These are phyloP conservation scores for Amphimedon queenslandica DNA, from an alignment of 37 sponge, comb jelly and placozoan species.

Conservation along the genomic window DNA sequence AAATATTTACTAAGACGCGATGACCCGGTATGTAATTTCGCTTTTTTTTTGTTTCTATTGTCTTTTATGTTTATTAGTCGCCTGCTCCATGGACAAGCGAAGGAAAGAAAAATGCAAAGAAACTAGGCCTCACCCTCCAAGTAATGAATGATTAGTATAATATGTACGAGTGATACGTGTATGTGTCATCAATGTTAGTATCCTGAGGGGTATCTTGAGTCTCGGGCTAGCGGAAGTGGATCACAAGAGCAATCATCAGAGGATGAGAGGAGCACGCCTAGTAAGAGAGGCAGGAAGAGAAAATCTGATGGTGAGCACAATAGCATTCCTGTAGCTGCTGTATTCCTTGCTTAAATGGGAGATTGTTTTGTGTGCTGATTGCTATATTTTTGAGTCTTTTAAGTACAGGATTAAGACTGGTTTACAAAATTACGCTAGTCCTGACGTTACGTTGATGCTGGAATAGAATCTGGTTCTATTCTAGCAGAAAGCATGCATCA, in stretches of 20 bases:
- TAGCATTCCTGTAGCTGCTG: too few species aligned
- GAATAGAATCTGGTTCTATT: too few species aligned
- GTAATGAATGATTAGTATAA: slow-evolving; percentile 7
- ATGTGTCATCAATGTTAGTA: slow-evolving; percentile 19
- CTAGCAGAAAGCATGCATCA: too few species aligned
- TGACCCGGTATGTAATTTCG: slow-evolving; percentile 48
- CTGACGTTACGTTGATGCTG: too few species aligned
- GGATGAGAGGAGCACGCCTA: slow-evolving; percentile 11
- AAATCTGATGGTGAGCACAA: too few species aligned
- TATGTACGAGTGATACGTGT: background rate
- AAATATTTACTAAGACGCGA: slow-evolving; percentile 78
- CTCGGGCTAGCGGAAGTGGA: slow-evolving; percentile 40
- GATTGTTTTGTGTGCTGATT: too few species aligned
- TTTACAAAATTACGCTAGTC: too few species aligned
- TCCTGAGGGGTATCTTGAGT: slow-evolving; percentile 88
- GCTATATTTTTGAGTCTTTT: too few species aligned
- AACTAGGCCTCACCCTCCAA: slow-evolving; percentile 69
- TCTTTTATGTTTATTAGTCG: slow-evolving; percentile 28
- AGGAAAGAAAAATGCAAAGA: slow-evolving; percentile 68
- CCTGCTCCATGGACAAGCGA: slow-evolving; percentile 88
- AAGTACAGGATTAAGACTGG: too few species aligned
- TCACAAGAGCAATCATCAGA: slow-evolving; percentile 14
- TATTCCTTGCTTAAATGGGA: too few species aligned
- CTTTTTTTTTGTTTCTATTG: background rate
- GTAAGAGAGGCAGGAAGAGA: background rate